These are phyloP conservation scores for Sialis lutaria DNA, from an alignment of 2,888 invertebrate species.

Conservation along the genomic window DNA sequence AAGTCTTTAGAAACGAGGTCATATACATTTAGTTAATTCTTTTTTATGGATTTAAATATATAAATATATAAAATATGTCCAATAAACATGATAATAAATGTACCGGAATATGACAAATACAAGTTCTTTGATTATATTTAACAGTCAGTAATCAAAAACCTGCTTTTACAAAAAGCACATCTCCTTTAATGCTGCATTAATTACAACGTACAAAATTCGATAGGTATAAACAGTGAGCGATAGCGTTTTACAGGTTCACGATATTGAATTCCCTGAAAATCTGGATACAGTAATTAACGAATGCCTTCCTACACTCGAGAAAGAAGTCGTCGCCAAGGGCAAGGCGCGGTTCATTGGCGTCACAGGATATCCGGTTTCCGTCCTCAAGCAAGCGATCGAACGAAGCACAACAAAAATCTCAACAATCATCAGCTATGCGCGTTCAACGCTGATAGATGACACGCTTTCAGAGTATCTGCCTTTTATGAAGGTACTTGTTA, in stretches of 20 bases:
- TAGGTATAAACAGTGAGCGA: too few species aligned
- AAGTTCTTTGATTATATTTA: too few species aligned
- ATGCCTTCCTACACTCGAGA: constrained; percentile 64
- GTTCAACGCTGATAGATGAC: constrained; percentile 65
- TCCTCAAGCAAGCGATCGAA: constrained; percentile 56
- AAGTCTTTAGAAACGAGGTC: too few species aligned
- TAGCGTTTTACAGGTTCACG: constrained; percentile 55
- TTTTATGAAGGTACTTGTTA: constrained; percentile 48
- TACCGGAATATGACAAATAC: too few species aligned
- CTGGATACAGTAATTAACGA: constrained; percentile 62
- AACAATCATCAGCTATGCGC: constrained; percentile 58
- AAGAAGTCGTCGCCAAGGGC: constrained; percentile 47
- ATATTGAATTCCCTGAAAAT: constrained; percentile 71
- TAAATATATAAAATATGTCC: too few species aligned
- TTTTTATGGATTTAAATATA: too few species aligned
- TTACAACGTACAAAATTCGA: too few species aligned
- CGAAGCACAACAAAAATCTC: constrained; percentile 45
- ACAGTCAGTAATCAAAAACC: too few species aligned
- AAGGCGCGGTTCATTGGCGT: constrained; percentile 69
- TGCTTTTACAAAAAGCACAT: too few species aligned
- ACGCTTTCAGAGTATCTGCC: constrained; percentile 52
- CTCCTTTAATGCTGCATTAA: too few species aligned
- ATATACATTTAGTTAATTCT: too few species aligned
- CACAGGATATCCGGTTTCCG: constrained; percentile 68
- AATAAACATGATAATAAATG: too few species aligned